Conservation (phyloP, 2,113 vertebrate genomes). For the Dicaeum eximium region DNA sequence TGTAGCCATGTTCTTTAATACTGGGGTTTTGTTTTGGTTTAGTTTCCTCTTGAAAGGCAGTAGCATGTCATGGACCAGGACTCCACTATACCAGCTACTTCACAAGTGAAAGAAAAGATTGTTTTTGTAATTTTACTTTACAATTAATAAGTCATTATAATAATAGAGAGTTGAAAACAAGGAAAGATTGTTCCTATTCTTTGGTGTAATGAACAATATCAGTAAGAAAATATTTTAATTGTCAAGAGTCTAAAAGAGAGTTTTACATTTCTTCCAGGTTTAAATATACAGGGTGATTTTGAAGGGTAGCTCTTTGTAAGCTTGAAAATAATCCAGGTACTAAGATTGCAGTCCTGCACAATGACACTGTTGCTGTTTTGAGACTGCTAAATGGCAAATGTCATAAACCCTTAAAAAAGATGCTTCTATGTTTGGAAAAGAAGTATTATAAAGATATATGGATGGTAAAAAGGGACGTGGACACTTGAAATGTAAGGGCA, state of each 20-base stretch:
- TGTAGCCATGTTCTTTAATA: not conserved
- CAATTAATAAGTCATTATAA: not conserved
- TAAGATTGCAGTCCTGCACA: not conserved
- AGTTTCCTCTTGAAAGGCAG: not conserved
- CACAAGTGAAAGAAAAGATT: not conserved
- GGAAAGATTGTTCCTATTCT: not conserved
- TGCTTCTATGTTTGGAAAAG: not conserved
- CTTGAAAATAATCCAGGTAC: not conserved
- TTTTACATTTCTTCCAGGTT: not conserved
- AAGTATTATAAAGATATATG: not conserved
- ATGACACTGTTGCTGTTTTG: not conserved
- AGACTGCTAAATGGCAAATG: not conserved
- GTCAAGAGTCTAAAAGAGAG: not conserved
- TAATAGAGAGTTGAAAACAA: not conserved
- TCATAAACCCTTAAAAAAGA: not conserved
- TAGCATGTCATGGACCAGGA: not conserved
- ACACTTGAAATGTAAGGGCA: not conserved
- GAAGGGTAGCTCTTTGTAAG: not conserved
- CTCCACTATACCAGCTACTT: not conserved
- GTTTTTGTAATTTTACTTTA: not conserved
- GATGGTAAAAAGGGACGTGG: not conserved
- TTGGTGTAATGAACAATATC: not conserved
- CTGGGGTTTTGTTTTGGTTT: not conserved
- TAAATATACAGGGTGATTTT: not conserved
- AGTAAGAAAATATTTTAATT: not conserved